Evolutionary conservation across 2,888 invertebrate genomes (phyloP).

Genomic region (Caenorhabditis becei): DNA sequence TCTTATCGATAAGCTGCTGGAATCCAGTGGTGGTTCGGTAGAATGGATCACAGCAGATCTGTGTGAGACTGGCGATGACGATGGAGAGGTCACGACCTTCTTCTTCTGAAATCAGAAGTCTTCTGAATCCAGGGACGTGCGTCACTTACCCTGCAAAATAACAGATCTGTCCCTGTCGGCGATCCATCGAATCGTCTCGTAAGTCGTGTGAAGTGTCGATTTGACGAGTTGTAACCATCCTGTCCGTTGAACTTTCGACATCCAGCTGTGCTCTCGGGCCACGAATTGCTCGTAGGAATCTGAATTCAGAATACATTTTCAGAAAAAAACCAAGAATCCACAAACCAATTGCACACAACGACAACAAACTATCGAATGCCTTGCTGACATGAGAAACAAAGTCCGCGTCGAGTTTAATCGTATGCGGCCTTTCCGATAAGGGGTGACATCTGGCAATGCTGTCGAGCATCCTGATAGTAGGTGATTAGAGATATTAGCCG

Average conservation of each 20-base stretch:
- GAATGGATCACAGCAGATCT: slow-evolving; percentile 88
- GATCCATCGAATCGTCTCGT: slow-evolving; percentile 59
- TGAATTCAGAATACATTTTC: slow-evolving; percentile 28
- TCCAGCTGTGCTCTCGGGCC: slow-evolving; percentile 84
- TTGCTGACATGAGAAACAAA: slow-evolving; percentile 41
- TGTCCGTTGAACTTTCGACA: slow-evolving; percentile 83
- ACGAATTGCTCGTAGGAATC: slow-evolving; percentile 81
- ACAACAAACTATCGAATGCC: slow-evolving; percentile 56
- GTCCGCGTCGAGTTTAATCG: slow-evolving; percentile 43
- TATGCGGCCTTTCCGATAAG: slow-evolving; percentile 31
- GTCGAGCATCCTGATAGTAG: slow-evolving; percentile 39
- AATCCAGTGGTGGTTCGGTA: slow-evolving; percentile 59
- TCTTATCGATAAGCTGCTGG: slow-evolving; percentile 84
- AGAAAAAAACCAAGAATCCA: no score
- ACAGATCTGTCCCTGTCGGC: slow-evolving; percentile 65
- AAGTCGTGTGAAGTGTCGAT: slow-evolving; percentile 46
- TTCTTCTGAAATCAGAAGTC: slow-evolving; percentile 82
- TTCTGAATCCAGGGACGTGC: not conserved
- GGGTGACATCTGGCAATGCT: slow-evolving; percentile 47
- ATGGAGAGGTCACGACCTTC: slow-evolving; percentile 91
- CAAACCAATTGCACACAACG: slow-evolving; percentile 67
- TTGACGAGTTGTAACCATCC: slow-evolving; percentile 90
- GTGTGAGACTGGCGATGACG: slow-evolving; percentile 89
- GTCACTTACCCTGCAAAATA: slow-evolving; percentile 48
- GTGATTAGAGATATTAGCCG: not conserved